Evolutionary conservation across 2,113 vertebrate genomes (phyloP), one percentile per base, ranked within the genome.

Genomic region (Pangasianodon hypophthalmus): DNA sequence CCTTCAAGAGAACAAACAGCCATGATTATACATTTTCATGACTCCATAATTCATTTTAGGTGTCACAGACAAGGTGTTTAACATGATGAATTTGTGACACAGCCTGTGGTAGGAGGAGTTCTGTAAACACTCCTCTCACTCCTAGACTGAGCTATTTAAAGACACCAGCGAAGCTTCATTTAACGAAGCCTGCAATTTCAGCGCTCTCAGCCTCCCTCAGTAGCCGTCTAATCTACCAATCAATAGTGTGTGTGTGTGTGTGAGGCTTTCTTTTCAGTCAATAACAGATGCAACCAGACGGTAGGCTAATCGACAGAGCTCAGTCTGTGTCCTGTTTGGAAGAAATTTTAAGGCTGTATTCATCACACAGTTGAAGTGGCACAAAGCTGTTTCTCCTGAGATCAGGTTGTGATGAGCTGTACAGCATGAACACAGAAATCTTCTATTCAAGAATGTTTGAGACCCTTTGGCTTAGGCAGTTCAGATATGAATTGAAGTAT

Each of bases 111-210:
- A 60, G 73, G 71, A 79, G 89, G 62, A 79, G 60, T 52, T 44
- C 48, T 50, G 56, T 86, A 73, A 87, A 91, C 62, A 67, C 60
- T 87, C 48, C 41, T 50, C 87, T 88, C 54, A 44, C 64, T 48
- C 87, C 87, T 29, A 60, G 64, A 88, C 46, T 41, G 50, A 71
- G 77, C 87, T 88, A 84, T 92, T 88, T 88, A 92, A 90, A 87
- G 52, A 90, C 50, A 83, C 81, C 67, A 69, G 50, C 6, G 32
- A 73, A 82, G 82, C 84, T 90, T 81, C 24, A 64, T 86, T 90
- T 86, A 79, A 88, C 54, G 19, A 82, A 79, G 79, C 69, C 85
- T 88, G 88, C 84, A 83, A 84, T 87, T 88, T 88, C 54, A 83
- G 84, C 41, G 46, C 77, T 88, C 85, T 77, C 85, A 87, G 69